phyloP scores from a whole-genome alignment of 2,888 invertebrate species.

The Melipona bicolor region DNA sequence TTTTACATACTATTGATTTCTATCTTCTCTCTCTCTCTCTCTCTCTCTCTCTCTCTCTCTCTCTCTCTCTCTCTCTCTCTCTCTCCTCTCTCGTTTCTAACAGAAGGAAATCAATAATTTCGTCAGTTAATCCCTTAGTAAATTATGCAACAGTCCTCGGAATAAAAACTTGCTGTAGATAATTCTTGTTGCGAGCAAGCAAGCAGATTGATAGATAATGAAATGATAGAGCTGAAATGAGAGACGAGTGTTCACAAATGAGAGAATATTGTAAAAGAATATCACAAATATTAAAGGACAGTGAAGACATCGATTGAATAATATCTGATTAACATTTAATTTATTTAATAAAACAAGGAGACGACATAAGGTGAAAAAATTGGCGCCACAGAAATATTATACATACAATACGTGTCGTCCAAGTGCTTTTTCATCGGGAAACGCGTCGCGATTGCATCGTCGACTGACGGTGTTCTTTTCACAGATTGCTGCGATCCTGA shows the following conservation, averaged over 20 bases:
- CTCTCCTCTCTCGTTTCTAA: background rate
- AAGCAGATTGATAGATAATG: background rate
- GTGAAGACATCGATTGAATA: slow-evolving; percentile 39
- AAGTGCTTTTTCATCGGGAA: slow-evolving; percentile 57
- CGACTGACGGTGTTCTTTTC: slow-evolving; percentile 9
- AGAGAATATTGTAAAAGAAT: slow-evolving; percentile 17
- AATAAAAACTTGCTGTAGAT: background rate
- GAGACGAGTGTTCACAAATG: background rate
- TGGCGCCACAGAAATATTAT: background rate
- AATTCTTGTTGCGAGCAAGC: no score
- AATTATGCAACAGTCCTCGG: background rate
- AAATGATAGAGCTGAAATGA: background rate
- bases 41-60: no score
- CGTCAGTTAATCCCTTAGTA: background rate
- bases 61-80: no score
- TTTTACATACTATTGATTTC: background rate
- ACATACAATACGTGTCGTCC: slow-evolving; percentile 39
- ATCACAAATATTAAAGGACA: slow-evolving; percentile 30
- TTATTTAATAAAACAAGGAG: no score
- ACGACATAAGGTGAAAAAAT: background rate
- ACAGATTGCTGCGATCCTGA: slow-evolving; percentile 54
- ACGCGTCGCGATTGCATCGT: slow-evolving; percentile 21
- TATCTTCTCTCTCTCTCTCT: background rate
- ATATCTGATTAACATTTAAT: no score
- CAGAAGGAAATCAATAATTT: background rate